Evolutionary conservation across 1,140 invertebrate species (phyloP), one percentile per base, ranked within the genome.

Genomic region (Hypsibius dujardini): DNA sequence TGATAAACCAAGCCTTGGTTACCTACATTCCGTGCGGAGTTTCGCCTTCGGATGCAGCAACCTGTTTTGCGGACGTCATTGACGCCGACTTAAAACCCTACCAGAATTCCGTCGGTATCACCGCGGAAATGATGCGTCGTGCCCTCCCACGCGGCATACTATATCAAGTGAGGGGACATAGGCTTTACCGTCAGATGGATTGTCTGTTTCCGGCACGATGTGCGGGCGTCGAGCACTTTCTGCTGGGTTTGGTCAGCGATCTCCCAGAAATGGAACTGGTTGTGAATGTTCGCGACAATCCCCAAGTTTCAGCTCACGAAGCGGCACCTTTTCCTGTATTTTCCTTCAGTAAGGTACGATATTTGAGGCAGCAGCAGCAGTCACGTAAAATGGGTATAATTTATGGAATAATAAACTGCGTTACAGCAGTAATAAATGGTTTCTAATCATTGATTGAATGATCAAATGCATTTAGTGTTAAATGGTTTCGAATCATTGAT

Each of bases 191-290:
- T 56, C 85, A 92, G 72, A 83, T 83, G 67, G 84, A 86, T 40
- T 96, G 93, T 76, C 88, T 93, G 84, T 97, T 96, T 81, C 91
- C 91, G 46, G 77, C 71, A 78, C 81, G 94, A 76, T 97, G 93
- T 80, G 82, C 84, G 75, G 94, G 94, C 59, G 84, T 96, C 47
- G 92, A 98, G 79, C 85, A 96, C 81, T 98, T 95, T 79, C 76
- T 85, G 46, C 70, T 82, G 45, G 76, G 81, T 73, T 77, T 92
- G 12, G 81, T 86, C 2, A 80, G 85, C 74, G 76, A 86, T 72
- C 76, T 94, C 69, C 85, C 88, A 1, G 84, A 97, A 77, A 86
- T 89, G 81, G 92, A 96, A 78, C 80, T 96, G 69, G 81, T 92
- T 47, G 80, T 97, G 1, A 97, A 97, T 78, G 88, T 87, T 0